Conservation (phyloP, 2,797 vertebrate genomes). For the Chelon labrosus region DNA sequence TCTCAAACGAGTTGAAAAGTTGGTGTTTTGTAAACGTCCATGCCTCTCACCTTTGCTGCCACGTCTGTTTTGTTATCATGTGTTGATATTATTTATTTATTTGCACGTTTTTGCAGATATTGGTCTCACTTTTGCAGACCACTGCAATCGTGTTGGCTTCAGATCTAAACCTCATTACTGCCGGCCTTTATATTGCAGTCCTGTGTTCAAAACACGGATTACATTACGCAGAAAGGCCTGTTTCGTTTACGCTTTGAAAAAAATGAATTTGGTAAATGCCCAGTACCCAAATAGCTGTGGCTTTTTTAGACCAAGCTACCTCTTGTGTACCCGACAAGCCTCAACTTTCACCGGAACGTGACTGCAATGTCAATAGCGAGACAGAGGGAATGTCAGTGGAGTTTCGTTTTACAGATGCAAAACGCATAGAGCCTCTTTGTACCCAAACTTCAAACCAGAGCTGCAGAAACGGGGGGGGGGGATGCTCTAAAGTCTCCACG, state of each 20-base stretch:
- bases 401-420: slow-evolving; percentile 72
- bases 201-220: slow-evolving; percentile 32
- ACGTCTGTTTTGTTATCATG: not conserved
- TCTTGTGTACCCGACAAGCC: slow-evolving; percentile 70
- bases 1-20: slow-evolving; percentile 70
- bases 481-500: slow-evolving; percentile 37
- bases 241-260: slow-evolving; percentile 29
- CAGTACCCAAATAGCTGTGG: slow-evolving; percentile 39
- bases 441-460: slow-evolving; percentile 69
- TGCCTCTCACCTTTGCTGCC: slow-evolving; percentile 25
- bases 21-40: slow-evolving; percentile 39
- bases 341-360: slow-evolving; percentile 87
- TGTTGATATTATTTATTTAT: not conserved
- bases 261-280: slow-evolving; percentile 46
- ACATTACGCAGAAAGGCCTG: slow-evolving; percentile 11
- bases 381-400: slow-evolving; percentile 67
- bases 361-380: slow-evolving; percentile 80
- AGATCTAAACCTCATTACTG: slow-evolving; percentile 28
- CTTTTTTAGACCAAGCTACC: slow-evolving; percentile 62
- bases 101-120: not conserved
- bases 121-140: slow-evolving; percentile 45
- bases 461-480: slow-evolving; percentile 17
- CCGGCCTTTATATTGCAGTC: slow-evolving; percentile 33
- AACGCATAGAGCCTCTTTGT: slow-evolving; percentile 80
- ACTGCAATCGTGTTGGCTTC: slow-evolving; percentile 28